Evolutionary conservation across 53 echinoderm and acorn worm genomes (phyloP).

Genomic region (Astropecten irregularis): DNA sequence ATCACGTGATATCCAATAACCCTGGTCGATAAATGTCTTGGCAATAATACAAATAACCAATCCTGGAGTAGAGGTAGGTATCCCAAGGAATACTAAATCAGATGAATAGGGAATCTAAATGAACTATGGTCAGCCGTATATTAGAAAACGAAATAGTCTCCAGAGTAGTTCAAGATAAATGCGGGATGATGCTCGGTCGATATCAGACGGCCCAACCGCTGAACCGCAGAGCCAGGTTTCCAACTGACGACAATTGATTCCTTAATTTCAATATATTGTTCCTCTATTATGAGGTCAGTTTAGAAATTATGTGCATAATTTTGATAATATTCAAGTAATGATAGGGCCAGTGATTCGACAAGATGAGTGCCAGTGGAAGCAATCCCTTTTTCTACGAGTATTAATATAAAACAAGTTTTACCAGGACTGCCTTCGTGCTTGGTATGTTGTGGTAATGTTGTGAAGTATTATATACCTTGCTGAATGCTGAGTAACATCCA

Average conservation of each 20-base stretch:
- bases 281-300: not conserved
- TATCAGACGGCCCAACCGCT: constrained; percentile 15
- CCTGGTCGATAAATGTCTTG: constrained; percentile 39
- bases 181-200: not conserved
- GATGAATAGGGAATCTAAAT: not conserved
- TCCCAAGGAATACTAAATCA: constrained; percentile 29
- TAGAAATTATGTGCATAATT: not conserved
- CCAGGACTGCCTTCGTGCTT: not conserved
- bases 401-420: not conserved
- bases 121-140: constrained; percentile 35
- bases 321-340: not conserved
- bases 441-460: not conserved
- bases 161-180: not conserved
- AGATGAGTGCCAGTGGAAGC: too few relatives aligned
- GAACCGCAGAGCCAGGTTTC: not conserved
- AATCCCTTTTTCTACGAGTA: too few relatives aligned
- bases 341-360: too few relatives aligned
- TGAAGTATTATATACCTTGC: not conserved
- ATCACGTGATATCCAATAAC: constrained; percentile 50
- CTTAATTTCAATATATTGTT: constrained; percentile 3
- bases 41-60: constrained; percentile 28
- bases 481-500: not conserved
- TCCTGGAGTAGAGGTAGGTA: not conserved
- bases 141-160: not conserved
- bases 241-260: too few relatives aligned